Conservation (phyloP, 2,797 vertebrate genomes). For the Paratrypauchen microcephalus region DNA sequence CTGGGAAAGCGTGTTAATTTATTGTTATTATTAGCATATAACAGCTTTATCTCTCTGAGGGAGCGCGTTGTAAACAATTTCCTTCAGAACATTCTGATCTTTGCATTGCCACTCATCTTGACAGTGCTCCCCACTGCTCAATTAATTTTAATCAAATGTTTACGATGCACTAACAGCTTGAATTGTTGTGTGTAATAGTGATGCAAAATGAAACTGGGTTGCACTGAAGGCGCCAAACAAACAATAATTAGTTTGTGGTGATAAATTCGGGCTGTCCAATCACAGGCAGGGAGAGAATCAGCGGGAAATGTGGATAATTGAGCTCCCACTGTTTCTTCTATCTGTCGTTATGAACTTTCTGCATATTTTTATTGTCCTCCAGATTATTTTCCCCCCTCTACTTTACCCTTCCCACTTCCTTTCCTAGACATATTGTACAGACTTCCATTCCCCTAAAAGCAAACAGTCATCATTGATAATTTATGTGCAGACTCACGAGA, state of each 20-base stretch:
- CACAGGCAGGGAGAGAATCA: conserved; percentile 47
- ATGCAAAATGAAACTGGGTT: conserved; percentile 58
- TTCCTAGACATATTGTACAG: not conserved
- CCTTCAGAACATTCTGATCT: conserved; percentile 42
- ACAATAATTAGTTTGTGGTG: conserved; percentile 63
- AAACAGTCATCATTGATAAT: conserved; percentile 3
- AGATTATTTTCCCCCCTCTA: not conserved
- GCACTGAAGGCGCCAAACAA: conserved; percentile 60
- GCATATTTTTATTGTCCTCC: conserved; percentile 14
- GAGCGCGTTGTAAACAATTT: conserved; percentile 41
- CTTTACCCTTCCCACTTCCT: not conserved
- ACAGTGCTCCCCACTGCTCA: conserved; percentile 55
- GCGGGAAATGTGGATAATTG: conserved; percentile 66
- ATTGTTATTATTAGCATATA: conserved; percentile 61
- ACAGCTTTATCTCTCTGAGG: conserved; percentile 60
- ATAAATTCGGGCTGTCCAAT: conserved; percentile 62
- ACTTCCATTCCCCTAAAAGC: conserved; percentile 5
- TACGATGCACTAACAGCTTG: conserved; percentile 65
- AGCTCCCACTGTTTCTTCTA: conserved; percentile 51
- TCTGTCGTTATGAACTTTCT: conserved; percentile 35
- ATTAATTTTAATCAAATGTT: conserved; percentile 75
- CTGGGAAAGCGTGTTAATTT: conserved; percentile 48
- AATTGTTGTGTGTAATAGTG: conserved; percentile 51
- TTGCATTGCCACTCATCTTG: conserved; percentile 35
- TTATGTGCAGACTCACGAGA: not conserved